Percentiles rank a stretch among this genome's conserved stretches.
Conservation (phyloP, 2,113 vertebrate species). For the Deroptyus accipitrinus region DNA sequence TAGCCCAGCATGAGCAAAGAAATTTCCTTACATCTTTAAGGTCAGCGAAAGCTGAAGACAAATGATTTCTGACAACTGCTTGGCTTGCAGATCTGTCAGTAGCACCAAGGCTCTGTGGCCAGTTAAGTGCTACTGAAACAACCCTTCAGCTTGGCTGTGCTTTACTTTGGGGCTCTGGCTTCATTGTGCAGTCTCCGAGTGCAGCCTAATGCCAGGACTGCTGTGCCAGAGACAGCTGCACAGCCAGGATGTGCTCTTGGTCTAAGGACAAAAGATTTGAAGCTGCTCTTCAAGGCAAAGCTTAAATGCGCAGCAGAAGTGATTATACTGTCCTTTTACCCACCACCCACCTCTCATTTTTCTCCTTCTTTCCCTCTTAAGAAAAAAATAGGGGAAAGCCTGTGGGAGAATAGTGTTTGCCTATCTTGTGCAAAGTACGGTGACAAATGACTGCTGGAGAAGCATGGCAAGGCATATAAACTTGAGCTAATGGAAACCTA, state of each 20-base stretch:
- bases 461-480: slow-evolving; percentile 51
- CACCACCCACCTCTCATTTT: background rate
- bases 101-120: background rate
- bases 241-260: background rate
- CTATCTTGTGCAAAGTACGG: background rate
- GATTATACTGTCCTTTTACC: background rate
- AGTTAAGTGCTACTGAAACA: background rate
- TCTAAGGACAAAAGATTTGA: background rate
- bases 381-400: background rate
- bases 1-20: background rate
- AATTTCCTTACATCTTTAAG: background rate
- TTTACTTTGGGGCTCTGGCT: background rate
- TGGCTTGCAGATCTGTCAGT: background rate
- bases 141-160: background rate
- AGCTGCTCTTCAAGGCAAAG: background rate
- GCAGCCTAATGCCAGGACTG: background rate
- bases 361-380: background rate
- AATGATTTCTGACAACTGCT: background rate
- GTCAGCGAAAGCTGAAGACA: background rate
- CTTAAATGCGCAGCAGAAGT: background rate
- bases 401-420: background rate
- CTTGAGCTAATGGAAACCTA: slow-evolving; percentile 45
- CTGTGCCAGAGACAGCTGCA: background rate
- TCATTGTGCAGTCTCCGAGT: background rate
- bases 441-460: slow-evolving; percentile 32